Conservation (phyloP, 2,113 vertebrate genomes). For the Dasyprocta punctata region DNA sequence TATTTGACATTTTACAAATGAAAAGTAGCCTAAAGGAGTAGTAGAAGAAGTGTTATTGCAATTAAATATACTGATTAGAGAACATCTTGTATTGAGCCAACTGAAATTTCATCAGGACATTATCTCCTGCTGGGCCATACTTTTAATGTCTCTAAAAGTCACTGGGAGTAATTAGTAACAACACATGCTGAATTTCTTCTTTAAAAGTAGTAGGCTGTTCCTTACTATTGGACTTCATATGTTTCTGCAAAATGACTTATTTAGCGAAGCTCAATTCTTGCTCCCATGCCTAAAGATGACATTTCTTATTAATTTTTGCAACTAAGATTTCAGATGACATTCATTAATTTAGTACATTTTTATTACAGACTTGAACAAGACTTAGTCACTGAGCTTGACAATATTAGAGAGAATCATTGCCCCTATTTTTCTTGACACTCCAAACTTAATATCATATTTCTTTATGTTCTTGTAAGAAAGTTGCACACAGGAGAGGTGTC, state of each 20-base stretch:
- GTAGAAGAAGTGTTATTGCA: not conserved
- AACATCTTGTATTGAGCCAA: not conserved
- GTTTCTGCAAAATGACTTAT: not conserved
- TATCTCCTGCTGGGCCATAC: not conserved
- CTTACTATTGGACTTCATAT: not conserved
- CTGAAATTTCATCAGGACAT: not conserved
- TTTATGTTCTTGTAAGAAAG: not conserved
- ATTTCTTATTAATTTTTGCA: not conserved
- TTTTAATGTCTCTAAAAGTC: not conserved
- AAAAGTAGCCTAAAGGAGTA: conserved; percentile 41
- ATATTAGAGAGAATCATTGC: not conserved
- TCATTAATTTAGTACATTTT: not conserved
- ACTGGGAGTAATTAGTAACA: not conserved
- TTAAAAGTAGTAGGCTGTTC: not conserved
- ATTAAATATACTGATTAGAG: conserved; percentile 41
- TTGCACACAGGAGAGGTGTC: not conserved
- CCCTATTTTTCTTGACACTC: not conserved
- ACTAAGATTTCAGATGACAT: not conserved
- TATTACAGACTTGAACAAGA: not conserved
- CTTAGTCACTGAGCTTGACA: not conserved
- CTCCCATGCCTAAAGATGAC: not conserved
- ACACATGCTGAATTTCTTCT: not conserved
- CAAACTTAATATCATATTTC: not conserved
- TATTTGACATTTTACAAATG: conserved; percentile 16
- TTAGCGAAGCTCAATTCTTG: not conserved